phyloP scores from a whole-genome alignment of 2,888 invertebrate genomes.

The Parelbella ahira region DNA sequence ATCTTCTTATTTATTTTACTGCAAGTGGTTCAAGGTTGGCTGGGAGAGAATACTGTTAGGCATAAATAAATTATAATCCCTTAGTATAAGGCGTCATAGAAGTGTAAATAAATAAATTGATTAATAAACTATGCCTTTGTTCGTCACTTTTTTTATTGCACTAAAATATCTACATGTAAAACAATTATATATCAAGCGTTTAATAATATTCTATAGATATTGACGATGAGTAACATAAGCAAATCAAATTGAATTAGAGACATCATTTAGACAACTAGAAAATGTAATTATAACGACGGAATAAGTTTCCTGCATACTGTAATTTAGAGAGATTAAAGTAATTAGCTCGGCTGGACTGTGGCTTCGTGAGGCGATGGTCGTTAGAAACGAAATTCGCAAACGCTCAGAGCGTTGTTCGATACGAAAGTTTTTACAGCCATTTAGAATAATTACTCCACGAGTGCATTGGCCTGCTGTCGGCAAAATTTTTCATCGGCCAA shows the following conservation, averaged over 20 bases:
- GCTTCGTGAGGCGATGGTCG: constrained; percentile 12
- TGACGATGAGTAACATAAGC: too few relatives aligned
- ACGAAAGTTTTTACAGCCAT: constrained; percentile 25
- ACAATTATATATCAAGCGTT: too few relatives aligned
- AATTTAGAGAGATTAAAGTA: constrained; percentile 22
- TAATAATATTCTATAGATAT: too few relatives aligned
- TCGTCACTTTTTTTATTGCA: too few relatives aligned
- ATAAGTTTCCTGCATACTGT: constrained; percentile 16
- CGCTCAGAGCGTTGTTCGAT: constrained; percentile 16
- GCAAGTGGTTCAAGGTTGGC: too few relatives aligned
- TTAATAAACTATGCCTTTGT: too few relatives aligned
- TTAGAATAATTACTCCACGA: constrained; percentile 32
- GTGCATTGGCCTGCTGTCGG: constrained; percentile 31
- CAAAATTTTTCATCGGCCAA: constrained; percentile 34
- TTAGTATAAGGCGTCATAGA: too few relatives aligned
- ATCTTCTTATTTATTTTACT: too few relatives aligned
- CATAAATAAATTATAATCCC: too few relatives aligned
- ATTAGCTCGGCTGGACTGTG: constrained; percentile 16
- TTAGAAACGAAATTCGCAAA: constrained; percentile 27
- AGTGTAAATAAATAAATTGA: too few relatives aligned
- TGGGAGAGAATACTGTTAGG: too few relatives aligned
- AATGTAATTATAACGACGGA: background rate
- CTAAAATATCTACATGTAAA: too few relatives aligned
- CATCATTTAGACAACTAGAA: constrained; percentile 2
- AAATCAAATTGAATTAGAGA: constrained; percentile 3